Evolutionary conservation across 2,888 invertebrate species (phyloP), one percentile per base, ranked within the genome.

Genomic region (Clivina fossor): DNA sequence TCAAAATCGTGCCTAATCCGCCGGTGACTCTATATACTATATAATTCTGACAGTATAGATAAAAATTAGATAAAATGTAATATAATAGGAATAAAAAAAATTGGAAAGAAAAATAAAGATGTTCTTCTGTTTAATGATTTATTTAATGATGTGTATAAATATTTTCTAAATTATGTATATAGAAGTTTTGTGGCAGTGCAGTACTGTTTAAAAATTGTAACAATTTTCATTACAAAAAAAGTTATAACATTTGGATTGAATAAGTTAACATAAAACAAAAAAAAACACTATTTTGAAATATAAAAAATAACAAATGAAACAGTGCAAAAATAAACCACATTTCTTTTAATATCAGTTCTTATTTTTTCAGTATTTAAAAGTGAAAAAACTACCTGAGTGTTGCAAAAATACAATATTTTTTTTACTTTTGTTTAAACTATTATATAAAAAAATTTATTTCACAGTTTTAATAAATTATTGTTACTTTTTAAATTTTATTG

Each of bases 381-480:
- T 58, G 61, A 62, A 58, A 60, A 62, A 57, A 62, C 65, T 65
- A 65, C 65, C 65, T 64, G 65, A 65, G 65, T 63, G 63, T 59
- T 61, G 63, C 65, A 65, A 63, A 65, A 65, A 65, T 65, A 65
- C 63, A 61, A 50, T 56, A 60, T 49, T 54, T 51, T n/a, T 18
- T 16, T 40, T 19, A 9, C n/a, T 28, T 15, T 5, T 5, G 26
- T 20, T 19, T 9, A 22, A 13, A 19, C 20, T 19, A 18, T 19
- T 40, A 40, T 24, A 24, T 11, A 37, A 2, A 37, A 24, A 7
- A 24, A 24, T 24, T 24, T 4, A 24, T 24, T 24, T 24, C 9
- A 24, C 9, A 7, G 26, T 43, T 15, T 43, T 40, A 24, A 9
- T 43, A 19, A 5, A 15, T 19, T 26, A 5, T 13, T 20, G 43